Base-by-base conservation (phyloP, 2,888 invertebrate genomes). In the Lasioglossum oenotherae region DNA sequence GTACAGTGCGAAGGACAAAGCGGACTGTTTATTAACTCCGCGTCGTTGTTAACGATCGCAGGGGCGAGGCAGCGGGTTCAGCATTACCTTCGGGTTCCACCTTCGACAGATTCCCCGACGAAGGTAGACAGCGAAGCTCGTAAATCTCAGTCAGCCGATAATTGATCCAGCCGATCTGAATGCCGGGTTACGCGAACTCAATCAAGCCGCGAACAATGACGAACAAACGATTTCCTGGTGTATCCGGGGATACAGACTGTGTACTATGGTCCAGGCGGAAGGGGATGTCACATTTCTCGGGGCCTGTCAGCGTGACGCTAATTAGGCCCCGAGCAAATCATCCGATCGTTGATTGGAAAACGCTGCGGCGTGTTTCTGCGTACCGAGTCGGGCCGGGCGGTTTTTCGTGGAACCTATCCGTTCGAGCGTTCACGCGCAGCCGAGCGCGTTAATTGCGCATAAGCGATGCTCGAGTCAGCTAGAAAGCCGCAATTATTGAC, bases 171-270 rank as follows among this genome's bases (percentile, higher is more conserved):
- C 31, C 19, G 73, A 80, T 78, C 74, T 71, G 27, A n/a, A 23
- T 19, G 49, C 14, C 49, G 35, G 46, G 46, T 78, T 78, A 53
- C 76, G 77, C 77, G 72, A 75, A 49, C 57, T 69, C 64, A 46
- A 71, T 78, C 74, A 75, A 38, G 44, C 35, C 23, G 57, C 79
- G 75, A n/a, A 35, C n/a, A 64, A 44, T 60, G 14, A 49, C 49
- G 38, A 74, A 67, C 31, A 71, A 84, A 69, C 74, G 72, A 74
- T 82, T 88, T 81, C 86, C 82, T 81, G 73, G 53, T 75, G 75
- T 69, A 69, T 81, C 35, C 76, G 72, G 46, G 31, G 79, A 74
- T n/a, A 57, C 10, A 4, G 12, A 41, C 38, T 31, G 23, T 71
- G n/a, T 27, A 35, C 35, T 67, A 14, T 8, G 80, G 74, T 73